Conservation (phyloP, 2,113 vertebrate species). For the Physeter macrocephalus region DNA sequence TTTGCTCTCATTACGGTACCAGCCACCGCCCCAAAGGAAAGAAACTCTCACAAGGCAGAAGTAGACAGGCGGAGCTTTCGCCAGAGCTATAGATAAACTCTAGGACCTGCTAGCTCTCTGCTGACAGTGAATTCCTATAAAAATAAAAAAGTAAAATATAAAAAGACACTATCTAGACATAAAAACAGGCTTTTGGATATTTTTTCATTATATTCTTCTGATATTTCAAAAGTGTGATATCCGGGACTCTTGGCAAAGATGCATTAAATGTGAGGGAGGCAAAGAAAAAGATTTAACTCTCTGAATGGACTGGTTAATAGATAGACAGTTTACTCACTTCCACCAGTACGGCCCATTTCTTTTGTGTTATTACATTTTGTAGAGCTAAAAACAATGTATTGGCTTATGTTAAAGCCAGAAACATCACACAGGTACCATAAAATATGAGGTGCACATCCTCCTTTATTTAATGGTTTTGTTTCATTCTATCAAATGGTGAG, state of each 20-base stretch:
- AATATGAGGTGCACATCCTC: not conserved
- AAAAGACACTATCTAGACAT: slow-evolving; percentile 38
- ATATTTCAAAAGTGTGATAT: not conserved
- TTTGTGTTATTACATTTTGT: not conserved
- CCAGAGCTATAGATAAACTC: slow-evolving; percentile 51
- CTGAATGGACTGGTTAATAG: slow-evolving; percentile 40
- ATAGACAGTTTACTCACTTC: not conserved
- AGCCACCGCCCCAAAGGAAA: slow-evolving; percentile 73
- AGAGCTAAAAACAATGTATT: not conserved
- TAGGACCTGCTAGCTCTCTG: slow-evolving; percentile 62
- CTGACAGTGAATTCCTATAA: slow-evolving; percentile 59
- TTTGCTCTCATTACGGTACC: slow-evolving; percentile 80
- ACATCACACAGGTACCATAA: not conserved
- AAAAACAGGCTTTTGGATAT: slow-evolving; percentile 58
- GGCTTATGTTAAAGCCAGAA: slow-evolving; percentile 10
- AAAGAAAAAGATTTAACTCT: slow-evolving; percentile 45
- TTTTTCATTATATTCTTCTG: slow-evolving; percentile 49
- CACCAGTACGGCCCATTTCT: slow-evolving; percentile 12
- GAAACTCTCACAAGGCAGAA: slow-evolving; percentile 67
- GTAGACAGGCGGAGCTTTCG: slow-evolving; percentile 62
- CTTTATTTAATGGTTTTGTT: not conserved
- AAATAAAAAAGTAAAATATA: slow-evolving; percentile 65
- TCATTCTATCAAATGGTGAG: not conserved
- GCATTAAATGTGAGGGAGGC: slow-evolving; percentile 48
- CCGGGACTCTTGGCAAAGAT: slow-evolving; percentile 27